Base-by-base conservation (phyloP, 2,797 vertebrate species). In the Lagocephalus sceleratus region DNA sequence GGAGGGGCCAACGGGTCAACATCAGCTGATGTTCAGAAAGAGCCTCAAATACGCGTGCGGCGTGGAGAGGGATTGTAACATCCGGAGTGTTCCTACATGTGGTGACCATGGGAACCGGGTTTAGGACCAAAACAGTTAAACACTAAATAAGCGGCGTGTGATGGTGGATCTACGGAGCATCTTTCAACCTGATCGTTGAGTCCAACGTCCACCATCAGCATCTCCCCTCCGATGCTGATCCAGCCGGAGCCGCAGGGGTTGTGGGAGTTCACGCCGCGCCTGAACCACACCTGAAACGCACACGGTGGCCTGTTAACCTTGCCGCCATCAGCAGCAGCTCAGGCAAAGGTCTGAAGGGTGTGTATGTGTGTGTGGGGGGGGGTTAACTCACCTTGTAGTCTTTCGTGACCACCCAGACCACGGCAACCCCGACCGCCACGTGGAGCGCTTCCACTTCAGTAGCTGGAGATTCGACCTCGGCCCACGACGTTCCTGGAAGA, bases 351-450 rank as follows among this genome's bases (percentile, higher is more conserved):
- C 39, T 5, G 15, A 2, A 15, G 39, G 2, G 39, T 6, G 19
- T 42, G n/a, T n/a, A n/a, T n/a, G n/a, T n/a, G n/a, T n/a, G n/a
- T n/a, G n/a, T n/a, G n/a, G n/a, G n/a, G 20, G 9, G 50, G 23
- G 9, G 5, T 3, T 7, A 19, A 44, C 48, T 92, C 88, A 97
- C 97, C 81, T 96, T 98, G 55, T 87, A 92, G 56, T 99, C 96
- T 64, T 97, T 98, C 11, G 96, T 98, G 68, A 98, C 79, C 5
- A 94, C 93, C 97, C 97, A 99, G 62, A 98, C 95, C 54, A 98
- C 96, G 10, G 87, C 88, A 15, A 93, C 78, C 1, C 97, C 97
- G 19, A 93, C 95, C 0, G 96, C 90, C 50, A 98, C 76, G 0
- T 98, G 95, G 64, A 93, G 88, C 16, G 90, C 92, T 49, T 94